Conservation (phyloP, 2,888 invertebrate genomes). For the Opisthograptis luteolata region DNA sequence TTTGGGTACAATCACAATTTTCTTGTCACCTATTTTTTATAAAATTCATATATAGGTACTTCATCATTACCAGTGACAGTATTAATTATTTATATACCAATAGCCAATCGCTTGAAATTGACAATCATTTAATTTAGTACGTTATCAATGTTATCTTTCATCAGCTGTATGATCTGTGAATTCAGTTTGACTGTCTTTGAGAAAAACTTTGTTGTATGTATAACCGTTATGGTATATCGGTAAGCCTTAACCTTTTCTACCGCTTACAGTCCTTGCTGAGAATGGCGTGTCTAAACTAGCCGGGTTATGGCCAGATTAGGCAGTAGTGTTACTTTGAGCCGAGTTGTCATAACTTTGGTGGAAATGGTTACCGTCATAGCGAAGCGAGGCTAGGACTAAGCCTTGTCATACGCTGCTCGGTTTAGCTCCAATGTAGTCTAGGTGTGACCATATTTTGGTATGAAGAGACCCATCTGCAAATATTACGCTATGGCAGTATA, state of each 20-base stretch:
- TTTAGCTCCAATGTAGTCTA: constrained; percentile 2
- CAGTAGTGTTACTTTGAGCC: constrained; percentile 41
- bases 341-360: constrained; percentile 11
- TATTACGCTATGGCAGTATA: background rate
- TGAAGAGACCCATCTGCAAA: background rate
- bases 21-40: too few relatives aligned
- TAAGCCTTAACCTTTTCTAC: background rate
- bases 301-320: constrained; percentile 56
- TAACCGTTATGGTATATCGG: too few relatives aligned
- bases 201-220: too few relatives aligned
- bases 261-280: constrained; percentile 1
- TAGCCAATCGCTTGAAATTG: too few relatives aligned
- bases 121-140: too few relatives aligned
- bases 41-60: too few relatives aligned
- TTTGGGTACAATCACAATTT: too few relatives aligned
- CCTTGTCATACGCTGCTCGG: background rate
- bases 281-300: constrained; percentile 41
- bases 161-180: too few relatives aligned
- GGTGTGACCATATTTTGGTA: constrained; percentile 7
- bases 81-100: too few relatives aligned
- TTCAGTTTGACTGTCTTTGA: too few relatives aligned
- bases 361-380: constrained; percentile 8
- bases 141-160: too few relatives aligned
- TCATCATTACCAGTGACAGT: too few relatives aligned
- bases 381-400: constrained; percentile 1